A percentile compares a stretch with the other conserved stretches of the same genome.
phyloP scores from a whole-genome alignment of 2,888 invertebrate genomes.

The Ypsolopha sequella region DNA sequence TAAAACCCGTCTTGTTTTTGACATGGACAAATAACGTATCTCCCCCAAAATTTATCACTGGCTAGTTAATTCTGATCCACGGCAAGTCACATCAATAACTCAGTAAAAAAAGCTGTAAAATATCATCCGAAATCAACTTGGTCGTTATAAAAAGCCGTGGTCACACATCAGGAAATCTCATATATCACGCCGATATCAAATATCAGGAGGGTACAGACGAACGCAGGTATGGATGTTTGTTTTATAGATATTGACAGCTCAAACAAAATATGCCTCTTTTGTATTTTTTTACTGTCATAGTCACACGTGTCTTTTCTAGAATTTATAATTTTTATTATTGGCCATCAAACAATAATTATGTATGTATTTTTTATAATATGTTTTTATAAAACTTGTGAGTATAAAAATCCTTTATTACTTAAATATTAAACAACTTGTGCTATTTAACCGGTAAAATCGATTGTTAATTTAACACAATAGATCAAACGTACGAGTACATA shows the following conservation, averaged over 20 bases:
- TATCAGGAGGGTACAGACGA: slow-evolving; percentile 25
- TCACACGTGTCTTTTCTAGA: no score
- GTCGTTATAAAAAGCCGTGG: slow-evolving; percentile 2
- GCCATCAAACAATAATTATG: no score
- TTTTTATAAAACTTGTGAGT: no score
- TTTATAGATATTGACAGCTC: not conserved
- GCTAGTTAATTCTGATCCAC: not conserved
- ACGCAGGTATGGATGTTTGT: not conserved
- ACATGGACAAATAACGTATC: not conserved
- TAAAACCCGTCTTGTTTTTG: not conserved
- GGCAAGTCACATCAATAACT: not conserved
- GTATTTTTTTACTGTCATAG: no score
- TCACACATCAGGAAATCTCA: slow-evolving; percentile 16
- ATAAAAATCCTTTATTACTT: no score
- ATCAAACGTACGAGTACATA: no score
- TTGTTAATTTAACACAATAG: no score
- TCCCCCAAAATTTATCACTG: not conserved
- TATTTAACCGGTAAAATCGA: no score
- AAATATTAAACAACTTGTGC: no score
- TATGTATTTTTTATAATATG: no score
- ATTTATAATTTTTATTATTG: no score
- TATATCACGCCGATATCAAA: slow-evolving; percentile 29
- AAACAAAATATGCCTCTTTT: no score
- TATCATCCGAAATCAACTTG: slow-evolving; percentile 9
- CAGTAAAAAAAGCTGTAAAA: slow-evolving; percentile 5